A percentile compares a stretch with the other conserved stretches of the same genome.
Evolutionary conservation across 64 coral and sea anemone genomes (phyloP).

Genomic region (Dendronephthya gigantea): DNA sequence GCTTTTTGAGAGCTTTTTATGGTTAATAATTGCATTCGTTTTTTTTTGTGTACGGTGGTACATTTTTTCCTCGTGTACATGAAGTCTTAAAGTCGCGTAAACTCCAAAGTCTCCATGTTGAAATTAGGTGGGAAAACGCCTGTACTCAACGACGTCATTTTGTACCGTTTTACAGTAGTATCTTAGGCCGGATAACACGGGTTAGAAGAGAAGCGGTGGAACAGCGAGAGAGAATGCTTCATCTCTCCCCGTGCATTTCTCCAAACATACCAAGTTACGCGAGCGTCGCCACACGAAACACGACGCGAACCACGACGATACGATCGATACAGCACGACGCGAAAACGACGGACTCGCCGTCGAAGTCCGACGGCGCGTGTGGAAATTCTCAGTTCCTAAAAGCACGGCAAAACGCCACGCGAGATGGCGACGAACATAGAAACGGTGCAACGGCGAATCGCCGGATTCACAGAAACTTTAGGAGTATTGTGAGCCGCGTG

Average conservation of each 20-base stretch:
- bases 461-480: not conserved
- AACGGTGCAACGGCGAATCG: not conserved
- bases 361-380: not conserved
- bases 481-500: not conserved
- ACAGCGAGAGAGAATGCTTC: not conserved
- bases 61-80: too few species aligned
- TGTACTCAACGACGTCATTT: not conserved
- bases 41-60: too few species aligned
- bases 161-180: not conserved
- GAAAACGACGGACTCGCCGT: not conserved
- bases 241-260: not conserved
- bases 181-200: not conserved
- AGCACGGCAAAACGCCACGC: not conserved
- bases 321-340: not conserved
- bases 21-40: too few species aligned
- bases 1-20: too few species aligned
- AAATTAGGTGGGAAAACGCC: not conserved
- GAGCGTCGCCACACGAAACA: conserved; percentile 1
- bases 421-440: not conserved
- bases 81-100: too few species aligned
- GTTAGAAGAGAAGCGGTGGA: not conserved
- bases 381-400: not conserved
- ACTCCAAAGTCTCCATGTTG: too few species aligned
- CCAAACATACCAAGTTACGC: not conserved
- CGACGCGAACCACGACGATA: not conserved